Conservation (phyloP, 2,113 vertebrate genomes). For the Haemorhous mexicanus region DNA sequence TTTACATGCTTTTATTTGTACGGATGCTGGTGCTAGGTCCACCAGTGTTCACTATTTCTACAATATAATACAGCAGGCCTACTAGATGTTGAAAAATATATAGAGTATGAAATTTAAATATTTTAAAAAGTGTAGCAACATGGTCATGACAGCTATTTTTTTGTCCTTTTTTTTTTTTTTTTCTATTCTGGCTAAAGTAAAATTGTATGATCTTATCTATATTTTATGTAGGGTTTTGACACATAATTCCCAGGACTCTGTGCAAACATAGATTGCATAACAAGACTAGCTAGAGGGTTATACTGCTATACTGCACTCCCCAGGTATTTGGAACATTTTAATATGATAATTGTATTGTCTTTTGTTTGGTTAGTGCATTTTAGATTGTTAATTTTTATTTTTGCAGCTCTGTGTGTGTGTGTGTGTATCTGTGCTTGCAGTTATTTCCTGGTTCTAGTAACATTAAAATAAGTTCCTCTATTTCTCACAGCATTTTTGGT, state of each 20-base stretch:
- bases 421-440: neutral
- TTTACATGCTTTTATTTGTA: neutral
- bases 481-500: neutral
- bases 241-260: neutral
- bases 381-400: neutral
- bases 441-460: neutral
- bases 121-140: neutral
- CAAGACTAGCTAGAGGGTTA: neutral
- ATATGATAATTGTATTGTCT: neutral
- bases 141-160: too few species aligned
- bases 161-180: neutral
- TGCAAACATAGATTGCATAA: neutral
- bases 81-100: neutral
- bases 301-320: neutral
- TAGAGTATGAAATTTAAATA: neutral
- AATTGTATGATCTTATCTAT: neutral
- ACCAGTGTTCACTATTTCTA: neutral
- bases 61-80: neutral
- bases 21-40: neutral
- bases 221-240: neutral
- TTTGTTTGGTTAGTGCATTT: neutral
- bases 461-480: neutral
- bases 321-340: neutral
- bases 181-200: neutral
- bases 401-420: rapidly evolving